A percentile compares a stretch with the other conserved stretches of the same genome.
phyloP scores from a whole-genome alignment of 2,797 vertebrate genomes.

The Artibeus jamaicensis region DNA sequence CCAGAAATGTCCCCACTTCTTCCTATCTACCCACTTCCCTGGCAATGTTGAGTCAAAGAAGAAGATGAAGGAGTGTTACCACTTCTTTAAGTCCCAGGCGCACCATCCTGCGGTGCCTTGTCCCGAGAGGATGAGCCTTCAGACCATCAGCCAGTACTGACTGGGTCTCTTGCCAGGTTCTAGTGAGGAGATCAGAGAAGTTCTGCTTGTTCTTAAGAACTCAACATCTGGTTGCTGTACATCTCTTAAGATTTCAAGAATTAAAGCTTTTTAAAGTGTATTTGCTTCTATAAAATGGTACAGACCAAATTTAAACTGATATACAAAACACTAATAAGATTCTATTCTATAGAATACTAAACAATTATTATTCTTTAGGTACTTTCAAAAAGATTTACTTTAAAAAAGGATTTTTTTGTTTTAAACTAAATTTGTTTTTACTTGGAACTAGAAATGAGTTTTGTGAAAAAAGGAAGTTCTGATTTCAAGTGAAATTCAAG shows the following conservation, averaged over 20 bases:
- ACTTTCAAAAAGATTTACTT: not conserved
- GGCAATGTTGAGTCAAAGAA: not conserved
- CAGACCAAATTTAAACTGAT: not conserved
- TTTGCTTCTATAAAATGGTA: not conserved
- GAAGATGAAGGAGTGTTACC: not conserved
- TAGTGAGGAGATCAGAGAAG: not conserved
- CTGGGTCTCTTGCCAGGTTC: not conserved
- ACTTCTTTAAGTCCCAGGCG: not conserved
- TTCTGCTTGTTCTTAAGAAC: not conserved
- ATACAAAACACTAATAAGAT: not conserved
- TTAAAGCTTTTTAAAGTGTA: not conserved
- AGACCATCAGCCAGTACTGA: not conserved
- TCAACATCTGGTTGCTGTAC: not conserved
- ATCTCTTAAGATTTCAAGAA: not conserved
- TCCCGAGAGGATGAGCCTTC: not conserved
- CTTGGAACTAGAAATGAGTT: not conserved
- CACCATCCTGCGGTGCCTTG: not conserved
- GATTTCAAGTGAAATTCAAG: constrained; percentile 7
- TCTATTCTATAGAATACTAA: not conserved
- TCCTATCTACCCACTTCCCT: not conserved
- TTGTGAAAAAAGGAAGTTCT: not conserved
- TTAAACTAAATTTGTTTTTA: not conserved
- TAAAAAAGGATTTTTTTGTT: not conserved
- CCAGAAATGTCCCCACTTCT: too few species aligned
- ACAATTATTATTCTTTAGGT: not conserved